Conservation (phyloP, 2,797 vertebrate species). For the Rhinophrynus dorsalis region DNA sequence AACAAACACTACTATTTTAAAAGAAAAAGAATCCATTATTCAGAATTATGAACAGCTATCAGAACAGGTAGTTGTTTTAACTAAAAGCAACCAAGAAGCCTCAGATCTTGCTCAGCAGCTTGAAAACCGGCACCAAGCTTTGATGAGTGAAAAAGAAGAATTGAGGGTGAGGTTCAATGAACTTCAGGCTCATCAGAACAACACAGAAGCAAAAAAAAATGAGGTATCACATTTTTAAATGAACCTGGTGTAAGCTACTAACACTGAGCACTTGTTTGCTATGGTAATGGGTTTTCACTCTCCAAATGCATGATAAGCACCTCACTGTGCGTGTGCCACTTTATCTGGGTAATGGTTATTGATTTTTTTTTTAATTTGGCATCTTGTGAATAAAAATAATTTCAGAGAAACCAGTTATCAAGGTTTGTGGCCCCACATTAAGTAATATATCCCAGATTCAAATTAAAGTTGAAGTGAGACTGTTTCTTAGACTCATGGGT, state of each 20-base stretch:
- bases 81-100: slow-evolving; percentile 67
- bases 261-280: slow-evolving; percentile 63
- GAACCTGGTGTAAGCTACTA: slow-evolving; percentile 58
- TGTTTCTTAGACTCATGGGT: too few species aligned
- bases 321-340: not conserved
- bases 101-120: slow-evolving; percentile 67
- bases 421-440: too few species aligned
- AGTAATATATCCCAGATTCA: too few species aligned
- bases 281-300: slow-evolving; percentile 60
- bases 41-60: slow-evolving; percentile 62
- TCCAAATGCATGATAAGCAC: slow-evolving; percentile 62
- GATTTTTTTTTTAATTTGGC: not conserved
- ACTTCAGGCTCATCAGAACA: slow-evolving; percentile 78
- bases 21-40: slow-evolving; percentile 68
- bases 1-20: slow-evolving; percentile 57
- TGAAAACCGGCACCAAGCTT: slow-evolving; percentile 69
- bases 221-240: slow-evolving; percentile 71
- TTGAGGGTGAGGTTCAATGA: slow-evolving; percentile 75
- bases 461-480: too few species aligned
- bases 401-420: too few species aligned
- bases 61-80: slow-evolving; percentile 65
- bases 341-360: not conserved
- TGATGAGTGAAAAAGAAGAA: slow-evolving; percentile 77
- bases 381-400: not conserved
- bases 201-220: slow-evolving; percentile 80